Evolutionary conservation across 2,113 vertebrate genomes (phyloP), one percentile per base, ranked within the genome.

Genomic region (Semnopithecus entellus): DNA sequence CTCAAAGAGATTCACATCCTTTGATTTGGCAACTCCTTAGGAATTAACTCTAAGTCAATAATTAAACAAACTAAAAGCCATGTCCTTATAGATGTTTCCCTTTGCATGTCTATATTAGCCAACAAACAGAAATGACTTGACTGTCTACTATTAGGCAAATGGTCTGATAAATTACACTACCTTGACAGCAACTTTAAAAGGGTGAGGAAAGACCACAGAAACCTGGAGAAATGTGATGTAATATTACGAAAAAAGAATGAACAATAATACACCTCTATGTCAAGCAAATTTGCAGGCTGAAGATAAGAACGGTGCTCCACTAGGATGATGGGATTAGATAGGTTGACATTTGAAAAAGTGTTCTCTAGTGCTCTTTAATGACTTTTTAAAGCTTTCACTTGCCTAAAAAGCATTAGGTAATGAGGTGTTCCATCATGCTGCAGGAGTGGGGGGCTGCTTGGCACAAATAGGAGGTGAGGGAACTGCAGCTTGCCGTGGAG

Each of bases 51-150:
- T 85, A 94, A 85, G 48, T 95, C 52, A 97, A 83, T 78, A 78
- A 93, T 92, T 85, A 55, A 81, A 68, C n/a, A 95, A 90, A 91
- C 91, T 73, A 66, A 89, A 72, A 90, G 76, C 43, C 90, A 25
- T 22, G 45, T n/a, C 55, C 40, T 83, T 59, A 57, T 2, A 76
- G 55, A 79, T 68, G 43, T 61, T 83, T 9, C 48, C 38, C 10
- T 30, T 3, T 61, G 43, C 70, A 20, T 32, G n/a, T 16, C 57
- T 66, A 23, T 16, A n/a, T 45, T 16, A 16, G 30, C 68, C 57
- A 88, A 92, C 55, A 43, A 76, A 72, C 0, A 92, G 70, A 81
- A 90, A n/a, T 32, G 61, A 55, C 48, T n/a, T 55, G 48, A 80
- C 9, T 57, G 40, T 23, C 14, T 66, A 68, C 84, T 50, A 72